phyloP scores from a whole-genome alignment of 2,888 invertebrate species.

The Pristionchus exspectatus region DNA sequence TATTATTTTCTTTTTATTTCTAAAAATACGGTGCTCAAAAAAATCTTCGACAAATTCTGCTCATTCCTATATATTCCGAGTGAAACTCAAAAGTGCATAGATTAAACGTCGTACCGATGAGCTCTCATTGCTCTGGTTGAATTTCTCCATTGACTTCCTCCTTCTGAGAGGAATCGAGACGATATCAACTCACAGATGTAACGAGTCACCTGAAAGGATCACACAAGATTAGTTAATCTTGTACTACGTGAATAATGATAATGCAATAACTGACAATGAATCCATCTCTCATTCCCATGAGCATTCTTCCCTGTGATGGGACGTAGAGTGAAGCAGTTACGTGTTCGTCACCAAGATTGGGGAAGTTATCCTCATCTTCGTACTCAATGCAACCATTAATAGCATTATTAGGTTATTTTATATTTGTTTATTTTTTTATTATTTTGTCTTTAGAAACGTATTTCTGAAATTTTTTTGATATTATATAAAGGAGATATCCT shows the following conservation, averaged over 20 bases:
- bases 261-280: constrained; percentile 86
- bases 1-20: not conserved
- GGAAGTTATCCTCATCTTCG: constrained; percentile 52
- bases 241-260: not conserved
- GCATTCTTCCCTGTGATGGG: constrained; percentile 92
- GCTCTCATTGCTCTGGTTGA: constrained; percentile 55
- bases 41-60: not conserved
- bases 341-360: constrained; percentile 55
- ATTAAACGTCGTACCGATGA: constrained; percentile 21
- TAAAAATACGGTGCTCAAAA: not conserved
- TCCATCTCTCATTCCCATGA: constrained; percentile 95
- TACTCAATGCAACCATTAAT: not conserved
- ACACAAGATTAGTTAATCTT: not conserved
- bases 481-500: not conserved
- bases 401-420: not conserved
- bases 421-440: not conserved
- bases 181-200: constrained; percentile 57
- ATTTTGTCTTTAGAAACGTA: not conserved
- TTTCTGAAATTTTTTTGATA: not conserved
- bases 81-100: not conserved
- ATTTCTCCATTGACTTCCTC: constrained; percentile 45
- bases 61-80: not conserved
- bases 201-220: constrained; percentile 36
- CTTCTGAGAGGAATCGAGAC: constrained; percentile 50
- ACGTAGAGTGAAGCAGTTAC: constrained; percentile 88